These are phyloP conservation scores for Gymnocephalus cernua DNA, from an alignment of 2,113 vertebrate species.

Conservation along the genomic window DNA sequence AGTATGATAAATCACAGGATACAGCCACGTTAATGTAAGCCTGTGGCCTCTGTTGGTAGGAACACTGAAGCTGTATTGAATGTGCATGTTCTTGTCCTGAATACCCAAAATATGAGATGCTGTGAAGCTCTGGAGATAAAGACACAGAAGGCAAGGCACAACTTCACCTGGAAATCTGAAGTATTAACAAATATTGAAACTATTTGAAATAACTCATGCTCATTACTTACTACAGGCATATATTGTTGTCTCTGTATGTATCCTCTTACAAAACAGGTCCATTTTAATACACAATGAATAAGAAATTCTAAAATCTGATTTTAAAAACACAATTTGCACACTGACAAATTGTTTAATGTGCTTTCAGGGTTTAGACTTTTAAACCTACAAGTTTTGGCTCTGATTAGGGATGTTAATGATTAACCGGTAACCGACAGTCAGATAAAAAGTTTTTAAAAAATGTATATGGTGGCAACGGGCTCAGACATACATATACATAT, in stretches of 20 bases:
- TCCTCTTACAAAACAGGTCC: not conserved
- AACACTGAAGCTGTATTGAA: conserved; percentile 30
- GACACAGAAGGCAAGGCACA: not conserved
- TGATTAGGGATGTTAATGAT: no score
- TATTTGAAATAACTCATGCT: not conserved
- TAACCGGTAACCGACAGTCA: no score
- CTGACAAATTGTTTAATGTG: not conserved
- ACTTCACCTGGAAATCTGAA: not conserved
- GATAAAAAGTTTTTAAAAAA: no score
- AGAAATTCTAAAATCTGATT: not conserved
- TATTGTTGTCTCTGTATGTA: not conserved
- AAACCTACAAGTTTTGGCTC: not conserved
- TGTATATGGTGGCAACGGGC: no score
- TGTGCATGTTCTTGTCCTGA: conserved; percentile 41
- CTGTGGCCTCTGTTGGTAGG: conserved; percentile 34
- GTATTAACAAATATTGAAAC: not conserved
- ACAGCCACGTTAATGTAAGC: conserved; percentile 52
- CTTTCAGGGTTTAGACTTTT: not conserved
- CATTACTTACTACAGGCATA: not conserved
- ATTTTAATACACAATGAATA: no score
- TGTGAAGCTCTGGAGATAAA: conserved; percentile 13
- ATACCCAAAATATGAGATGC: conserved; percentile 1
- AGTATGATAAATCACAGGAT: conserved; percentile 53
- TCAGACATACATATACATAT: no score
- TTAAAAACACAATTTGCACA: not conserved